Evolutionary conservation across 2,797 vertebrate species (phyloP), one percentile per base, ranked within the genome.

Genomic region (Trematomus bernacchii): DNA sequence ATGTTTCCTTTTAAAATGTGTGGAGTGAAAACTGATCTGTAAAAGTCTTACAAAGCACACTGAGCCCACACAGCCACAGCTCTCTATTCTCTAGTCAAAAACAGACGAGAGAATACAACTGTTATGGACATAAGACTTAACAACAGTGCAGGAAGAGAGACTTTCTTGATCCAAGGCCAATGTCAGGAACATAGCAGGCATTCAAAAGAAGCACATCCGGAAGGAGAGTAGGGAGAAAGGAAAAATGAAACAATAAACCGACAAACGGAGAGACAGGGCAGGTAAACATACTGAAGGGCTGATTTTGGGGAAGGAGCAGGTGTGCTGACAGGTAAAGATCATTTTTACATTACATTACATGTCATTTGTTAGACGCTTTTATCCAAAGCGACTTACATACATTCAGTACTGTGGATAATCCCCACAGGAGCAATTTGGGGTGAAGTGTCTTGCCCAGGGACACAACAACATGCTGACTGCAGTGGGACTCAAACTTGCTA

Each of bases 231-330:
- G 12, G 10, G 13, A 43, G 50, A 8, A 3, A 15, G 10, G 15
- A 19, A 16, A 10, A n/a, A 48, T 18, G 2, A 51, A 18, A 16
- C 10, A n/a, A 11, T 4, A 54, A 3, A 46, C 27, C 16, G 27
- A 21, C 37, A 61, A 16, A 27, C 18, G 50, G 33, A 57, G 6
- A 30, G 10, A 0, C 0, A 1, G 10, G 14, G 23, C 10, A 52
- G 16, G 19, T 48, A 1, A 3, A 65, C 15, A 14, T 6, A 10
- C 23, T 18, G 19, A 57, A 12, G 1, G 21, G 18, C 15, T 48
- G 47, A 59, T 27, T 27, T 27, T 10, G 65, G 4, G 44, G 50
- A 54, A 54, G 58, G 53, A 60, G 58, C 63, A 53, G 64, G 42
- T 68, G 52, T 63, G 10, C 23, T 37, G 52, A 9, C 30, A 59